Evolutionary conservation across 2,113 vertebrate genomes (phyloP), one percentile per base, ranked within the genome.

Genomic region (Ondatra zibethicus): DNA sequence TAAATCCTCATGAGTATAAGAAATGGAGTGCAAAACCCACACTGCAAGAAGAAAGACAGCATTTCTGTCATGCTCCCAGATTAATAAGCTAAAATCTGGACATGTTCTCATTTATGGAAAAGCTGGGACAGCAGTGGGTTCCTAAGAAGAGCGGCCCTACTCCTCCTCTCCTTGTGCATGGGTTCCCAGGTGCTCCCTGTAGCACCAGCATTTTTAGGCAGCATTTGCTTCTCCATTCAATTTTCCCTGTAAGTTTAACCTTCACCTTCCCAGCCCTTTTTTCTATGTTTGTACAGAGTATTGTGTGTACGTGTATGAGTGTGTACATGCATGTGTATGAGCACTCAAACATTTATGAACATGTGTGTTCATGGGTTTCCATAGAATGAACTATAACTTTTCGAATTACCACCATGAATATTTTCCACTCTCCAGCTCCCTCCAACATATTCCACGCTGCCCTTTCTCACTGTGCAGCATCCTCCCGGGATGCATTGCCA

Each of bases 401-500:
- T 78, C 65, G 63, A 88, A 50, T 95, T 42, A 92, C 89, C 95
- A 80, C n/a, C 21, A 3, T 50, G 47, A 91, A 77, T 77, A 80
- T 93, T 96, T 96, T 96, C 86, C 36, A 95, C 63, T 97, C 75
- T 86, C 92, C 77, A 39, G 50, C 94, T 91, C 90, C 68, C 94
- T 63, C 94, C 58, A 36, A 91, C 61, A 72, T 25, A 90, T 91
- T 88, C 84, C 58, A n/a, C 80, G 68, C 95, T 73, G 92, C 87
- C 36, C 80, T 95, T 88, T 75, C 93, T 89, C n/a, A 72, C 94
- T 88, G 82, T 88, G 66, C 73, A 84, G 77, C 66, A 45, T 5
- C 25, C 93, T 97, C 91, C 58, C 45, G 50, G 93, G 91, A 97
- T 96, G 85, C 95, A 97, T 86, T 88, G 77, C 81, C 81, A 96